phyloP scores from a whole-genome alignment of 2,113 vertebrate species.

The Barbus barbus region DNA sequence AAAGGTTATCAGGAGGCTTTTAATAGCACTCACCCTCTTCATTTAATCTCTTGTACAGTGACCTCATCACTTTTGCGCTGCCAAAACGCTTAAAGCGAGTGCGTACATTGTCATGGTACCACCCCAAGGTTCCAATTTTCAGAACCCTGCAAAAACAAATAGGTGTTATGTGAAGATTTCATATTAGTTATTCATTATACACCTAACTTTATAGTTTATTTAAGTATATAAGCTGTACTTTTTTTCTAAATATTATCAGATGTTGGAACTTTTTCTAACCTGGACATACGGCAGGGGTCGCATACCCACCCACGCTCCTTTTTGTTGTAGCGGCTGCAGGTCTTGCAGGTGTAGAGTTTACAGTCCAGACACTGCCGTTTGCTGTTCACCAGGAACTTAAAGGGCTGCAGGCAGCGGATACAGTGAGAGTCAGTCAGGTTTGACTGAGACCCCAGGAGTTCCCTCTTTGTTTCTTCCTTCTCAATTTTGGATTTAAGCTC shows the following conservation, averaged over 20 bases:
- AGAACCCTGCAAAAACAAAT: constrained; percentile 74
- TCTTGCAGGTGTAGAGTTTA: constrained; percentile 80
- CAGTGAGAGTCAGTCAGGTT: constrained; percentile 81
- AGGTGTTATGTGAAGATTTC: not conserved
- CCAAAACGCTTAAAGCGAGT: constrained; percentile 92
- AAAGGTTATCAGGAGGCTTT: constrained; percentile 35
- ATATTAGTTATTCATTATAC: not conserved
- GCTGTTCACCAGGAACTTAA: constrained; percentile 81
- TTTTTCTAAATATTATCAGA: no score
- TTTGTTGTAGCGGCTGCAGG: constrained; percentile 87
- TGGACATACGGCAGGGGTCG: constrained; percentile 84
- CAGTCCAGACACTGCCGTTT: constrained; percentile 86
- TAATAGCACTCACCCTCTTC: constrained; percentile 68
- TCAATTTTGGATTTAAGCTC: constrained; percentile 82
- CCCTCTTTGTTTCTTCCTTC: constrained; percentile 83
- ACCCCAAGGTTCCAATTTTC: constrained; percentile 87
- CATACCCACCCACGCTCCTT: constrained; percentile 92
- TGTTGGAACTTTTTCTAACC: constrained; percentile 68
- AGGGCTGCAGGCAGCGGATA: constrained; percentile 81
- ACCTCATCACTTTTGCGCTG: constrained; percentile 91
- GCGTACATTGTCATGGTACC: constrained; percentile 87
- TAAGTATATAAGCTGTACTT: no score
- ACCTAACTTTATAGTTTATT: not conserved
- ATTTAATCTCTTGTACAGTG: constrained; percentile 83
- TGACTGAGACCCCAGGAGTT: constrained; percentile 77